Base-by-base conservation (phyloP, 1,140 invertebrate genomes). In the Rhizoglyphus robini region DNA sequence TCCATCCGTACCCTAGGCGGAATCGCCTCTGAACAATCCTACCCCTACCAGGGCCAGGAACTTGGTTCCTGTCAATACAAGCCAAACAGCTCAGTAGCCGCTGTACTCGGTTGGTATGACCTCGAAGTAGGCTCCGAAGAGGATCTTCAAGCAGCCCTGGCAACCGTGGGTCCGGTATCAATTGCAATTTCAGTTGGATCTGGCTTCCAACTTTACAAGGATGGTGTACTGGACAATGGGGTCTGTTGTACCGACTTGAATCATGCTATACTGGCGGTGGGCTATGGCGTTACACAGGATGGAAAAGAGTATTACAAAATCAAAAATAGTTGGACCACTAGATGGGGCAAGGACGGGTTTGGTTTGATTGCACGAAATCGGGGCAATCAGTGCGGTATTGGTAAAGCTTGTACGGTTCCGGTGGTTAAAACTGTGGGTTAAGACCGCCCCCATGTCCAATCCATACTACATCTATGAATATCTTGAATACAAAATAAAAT, bases 1-100 rank as follows among this genome's bases (percentile, higher is more conserved):
- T 88, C 70, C 72, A 80, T n/a, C n/a, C n/a, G n/a, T n/a, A n/a
- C 80, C 25, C 54, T n/a, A 18, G 2, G 74, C 5, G n/a, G n/a
- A 58, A 80, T 99, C 67, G 94, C 99, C 76, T 96, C 92, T 4
- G 95, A 98, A 77, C 78, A 81, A 29, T 82, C 81, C n/a, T 95
- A 96, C 75, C 87, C 89, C 0, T 96, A 96, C 75, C 86, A 90
- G 75, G 90, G 79, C 20, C 75, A 84, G 1, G 77, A 80, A 67
- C 74, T 74, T 58, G 73, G 76, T 34, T 87, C 84, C 70, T 78
- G 83, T 47, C 93, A 88, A 75, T 84, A 86, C 65, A 78, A 82
- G 0, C 74, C 74, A 41, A 81, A 84, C 71, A 81, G 84, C 71
- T 79, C 79, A 25, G 80, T 80, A 0, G 92, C 89, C 25, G 92